Evolutionary conservation across 2,888 invertebrate species (phyloP).

Genomic region (Euplexia lucipara): DNA sequence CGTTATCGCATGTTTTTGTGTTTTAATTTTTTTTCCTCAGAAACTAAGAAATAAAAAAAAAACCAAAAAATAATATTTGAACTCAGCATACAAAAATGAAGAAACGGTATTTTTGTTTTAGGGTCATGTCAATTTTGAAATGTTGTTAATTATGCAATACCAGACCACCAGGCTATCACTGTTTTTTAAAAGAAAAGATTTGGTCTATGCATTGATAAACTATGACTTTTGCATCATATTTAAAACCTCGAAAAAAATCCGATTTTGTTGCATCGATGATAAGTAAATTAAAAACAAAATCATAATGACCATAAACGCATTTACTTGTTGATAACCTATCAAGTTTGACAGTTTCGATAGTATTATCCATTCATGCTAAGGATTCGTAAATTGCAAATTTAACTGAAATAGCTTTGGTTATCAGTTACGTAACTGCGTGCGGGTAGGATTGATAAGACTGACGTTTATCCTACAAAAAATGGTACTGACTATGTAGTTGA

Average conservation of each 20-base stretch:
- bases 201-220: constrained; percentile 11
- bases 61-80: no score
- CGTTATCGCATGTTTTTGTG: no score
- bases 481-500: not conserved
- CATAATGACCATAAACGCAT: constrained; percentile 22
- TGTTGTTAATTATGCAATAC: no score
- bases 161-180: no score
- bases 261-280: constrained; percentile 17
- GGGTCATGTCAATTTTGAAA: no score
- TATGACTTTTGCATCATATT: not conserved
- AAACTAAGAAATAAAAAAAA: no score
- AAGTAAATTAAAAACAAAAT: constrained; percentile 21
- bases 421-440: constrained; percentile 44
- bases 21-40: no score
- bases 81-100: no score
- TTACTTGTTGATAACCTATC: constrained; percentile 19
- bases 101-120: no score
- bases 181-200: no score
- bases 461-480: constrained; percentile 9
- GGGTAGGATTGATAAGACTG: constrained; percentile 32
- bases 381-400: constrained; percentile 8
- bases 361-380: constrained; percentile 36
- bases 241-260: not conserved
- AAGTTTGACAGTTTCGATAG: constrained; percentile 18
- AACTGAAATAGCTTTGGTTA: constrained; percentile 27